Base-by-base conservation (phyloP, 2,113 vertebrate genomes). In the Dromiciops gliroides region DNA sequence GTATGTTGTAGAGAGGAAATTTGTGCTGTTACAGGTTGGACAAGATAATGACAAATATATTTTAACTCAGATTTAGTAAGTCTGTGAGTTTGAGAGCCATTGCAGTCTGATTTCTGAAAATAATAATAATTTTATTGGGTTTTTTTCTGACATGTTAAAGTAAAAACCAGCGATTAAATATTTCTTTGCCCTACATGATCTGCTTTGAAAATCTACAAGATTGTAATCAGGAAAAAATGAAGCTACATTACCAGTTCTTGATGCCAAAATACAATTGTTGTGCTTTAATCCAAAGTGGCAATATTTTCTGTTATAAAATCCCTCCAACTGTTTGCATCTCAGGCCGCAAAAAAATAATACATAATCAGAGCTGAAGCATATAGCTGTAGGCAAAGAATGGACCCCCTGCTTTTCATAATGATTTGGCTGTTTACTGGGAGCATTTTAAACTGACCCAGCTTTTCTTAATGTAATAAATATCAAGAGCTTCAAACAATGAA, bases 351-450 rank as follows among this genome's bases (percentile, higher is more conserved):
- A 52, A 51, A 92, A 89, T 37, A 24, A 89, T 51, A 67, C 16
- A 23, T 22, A 47, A 47, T 19, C 44, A 96, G n/a, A 98, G 52
- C 75, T 88, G 91, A 96, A 96, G 93, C 24, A 49, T 93, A 90
- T 48, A 93, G 48, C 90, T 95, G 48, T 92, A 95, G 93, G 51
- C 47, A 88, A 98, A 95, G 89, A 97, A 90, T 95, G 96, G 50
- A 92, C 53, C 90, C 95, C 88, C 6, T 37, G 49, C 51, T 60
- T 48, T 53, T 83, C 12, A 44, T 16, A 47, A 31, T 48, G 28
- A 8, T 83, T 83, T 51, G 48, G 12, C 44, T 12, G 12, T 92
- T 83, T 83, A 23, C 19, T 97, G 44, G 50, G 93, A 98, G 89
- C 91, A 8, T 37, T 92, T 92, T 93, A 0, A 0, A 60, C 83